A percentile compares a stretch with the other conserved stretches of the same genome.
Conservation (phyloP, 2,113 vertebrate genomes). For the Pseudorasbora parva region DNA sequence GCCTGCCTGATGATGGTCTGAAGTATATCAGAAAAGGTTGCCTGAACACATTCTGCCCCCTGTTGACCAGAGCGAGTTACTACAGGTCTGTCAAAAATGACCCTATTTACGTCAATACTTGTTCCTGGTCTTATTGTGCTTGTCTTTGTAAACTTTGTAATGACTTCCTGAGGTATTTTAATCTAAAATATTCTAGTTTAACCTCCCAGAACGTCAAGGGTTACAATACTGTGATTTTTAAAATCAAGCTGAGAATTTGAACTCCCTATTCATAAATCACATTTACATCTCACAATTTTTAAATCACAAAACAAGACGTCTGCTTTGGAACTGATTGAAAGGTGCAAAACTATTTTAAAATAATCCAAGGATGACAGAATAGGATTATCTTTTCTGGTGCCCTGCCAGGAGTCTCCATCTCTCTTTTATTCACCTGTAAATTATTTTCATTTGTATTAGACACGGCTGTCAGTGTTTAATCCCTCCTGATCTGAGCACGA, state of each 20-base stretch:
- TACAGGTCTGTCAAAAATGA: background rate
- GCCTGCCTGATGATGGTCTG: constrained; percentile 39
- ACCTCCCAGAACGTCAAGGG: background rate
- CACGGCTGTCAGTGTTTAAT: constrained; percentile 72
- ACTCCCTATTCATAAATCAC: background rate
- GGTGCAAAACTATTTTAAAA: constrained; percentile 41
- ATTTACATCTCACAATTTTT: background rate
- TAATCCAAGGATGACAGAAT: constrained; percentile 40
- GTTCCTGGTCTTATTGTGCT: no score
- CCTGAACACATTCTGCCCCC: constrained; percentile 61
- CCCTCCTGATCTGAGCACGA: constrained; percentile 62
- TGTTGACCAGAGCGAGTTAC: constrained; percentile 58
- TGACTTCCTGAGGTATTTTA: background rate
- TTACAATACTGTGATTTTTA: background rate
- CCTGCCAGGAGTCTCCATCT: constrained; percentile 36
- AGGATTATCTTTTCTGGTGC: constrained; percentile 41
- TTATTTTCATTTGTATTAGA: constrained; percentile 74
- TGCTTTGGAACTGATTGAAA: constrained; percentile 36
- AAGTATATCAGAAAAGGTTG: background rate
- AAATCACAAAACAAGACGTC: constrained; percentile 4
- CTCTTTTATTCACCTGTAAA: constrained; percentile 57
- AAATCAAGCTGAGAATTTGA: constrained; percentile 2
- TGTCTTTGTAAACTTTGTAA: no score
- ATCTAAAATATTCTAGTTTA: background rate
- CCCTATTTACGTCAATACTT: no score